These are phyloP conservation scores for Sciurus carolinensis DNA, from an alignment of 2,797 vertebrate species.

Conservation along the genomic window DNA sequence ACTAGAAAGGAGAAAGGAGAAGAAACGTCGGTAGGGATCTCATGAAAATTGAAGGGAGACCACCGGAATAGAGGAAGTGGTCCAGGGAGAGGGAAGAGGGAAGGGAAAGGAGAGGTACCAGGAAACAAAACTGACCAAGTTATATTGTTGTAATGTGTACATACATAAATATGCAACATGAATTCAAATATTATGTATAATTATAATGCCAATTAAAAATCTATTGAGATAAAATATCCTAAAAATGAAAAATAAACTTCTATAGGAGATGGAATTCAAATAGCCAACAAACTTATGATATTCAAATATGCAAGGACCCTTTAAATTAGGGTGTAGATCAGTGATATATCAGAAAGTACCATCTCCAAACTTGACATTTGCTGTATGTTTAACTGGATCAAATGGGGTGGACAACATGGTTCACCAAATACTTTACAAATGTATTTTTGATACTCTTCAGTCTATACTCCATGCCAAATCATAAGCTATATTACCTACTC, in stretches of 20 bases:
- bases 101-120: too few species aligned
- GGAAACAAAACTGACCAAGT: too few species aligned
- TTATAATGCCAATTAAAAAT: not conserved
- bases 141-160: too few species aligned
- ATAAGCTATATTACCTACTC: not conserved
- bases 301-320: not conserved
- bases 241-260: slow-evolving; percentile 1
- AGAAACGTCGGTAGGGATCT: too few species aligned
- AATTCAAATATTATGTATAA: too few species aligned
- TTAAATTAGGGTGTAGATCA: not conserved
- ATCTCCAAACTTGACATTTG: not conserved
- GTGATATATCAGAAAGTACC: not conserved
- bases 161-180: too few species aligned
- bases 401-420: not conserved
- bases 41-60: too few species aligned
- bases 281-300: not conserved
- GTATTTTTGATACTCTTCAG: not conserved
- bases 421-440: not conserved
- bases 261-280: not conserved
- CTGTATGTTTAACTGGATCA: not conserved
- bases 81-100: too few species aligned
- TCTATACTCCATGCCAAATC: not conserved
- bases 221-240: not conserved
- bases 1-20: too few species aligned
- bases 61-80: too few species aligned